phyloP scores from a whole-genome alignment of 1,140 invertebrate genomes.

The Temnothorax longispinosus region DNA sequence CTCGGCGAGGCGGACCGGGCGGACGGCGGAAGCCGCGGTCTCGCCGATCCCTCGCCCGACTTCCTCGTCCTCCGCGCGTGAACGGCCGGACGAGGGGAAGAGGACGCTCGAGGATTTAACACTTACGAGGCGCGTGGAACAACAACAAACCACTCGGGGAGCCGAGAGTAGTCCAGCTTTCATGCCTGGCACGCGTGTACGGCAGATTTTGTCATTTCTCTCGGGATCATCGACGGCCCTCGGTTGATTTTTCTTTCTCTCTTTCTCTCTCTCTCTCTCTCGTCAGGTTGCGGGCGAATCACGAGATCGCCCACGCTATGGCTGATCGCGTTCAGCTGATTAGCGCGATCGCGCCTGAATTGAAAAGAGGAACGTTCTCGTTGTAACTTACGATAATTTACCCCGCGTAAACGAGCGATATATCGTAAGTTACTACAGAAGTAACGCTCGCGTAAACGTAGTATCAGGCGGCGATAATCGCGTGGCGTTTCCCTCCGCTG shows the following conservation, averaged over 20 bases:
- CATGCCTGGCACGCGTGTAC: conserved; percentile 3
- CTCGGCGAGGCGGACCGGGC: background rate
- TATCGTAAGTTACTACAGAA: too few relatives aligned
- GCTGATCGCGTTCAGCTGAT: conserved; percentile 52
- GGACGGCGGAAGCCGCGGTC: too few relatives aligned
- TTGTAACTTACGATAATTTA: too few relatives aligned
- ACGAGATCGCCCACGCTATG: conserved; percentile 9
- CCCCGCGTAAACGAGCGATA: too few relatives aligned
- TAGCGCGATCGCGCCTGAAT: conserved; percentile 25
- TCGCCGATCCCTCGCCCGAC: too few relatives aligned
- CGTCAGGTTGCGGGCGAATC: background rate
- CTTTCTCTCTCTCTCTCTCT: background rate
- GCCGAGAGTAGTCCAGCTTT: background rate
- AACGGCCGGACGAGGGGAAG: background rate
- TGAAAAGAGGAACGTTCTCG: background rate
- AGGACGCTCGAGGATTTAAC: background rate
- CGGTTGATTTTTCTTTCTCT: background rate
- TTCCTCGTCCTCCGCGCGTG: background rate
- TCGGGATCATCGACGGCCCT: background rate
- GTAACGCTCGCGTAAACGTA: too few relatives aligned
- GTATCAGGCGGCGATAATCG: conserved; percentile 1
- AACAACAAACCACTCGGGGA: conserved; percentile 8
- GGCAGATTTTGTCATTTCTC: background rate
- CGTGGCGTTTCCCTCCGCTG: conserved; percentile 6
- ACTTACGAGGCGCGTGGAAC: conserved; percentile 39